These are phyloP conservation scores for Polymixis flavicincta DNA, from an alignment of 2,888 invertebrate genomes.

Conservation along the genomic window DNA sequence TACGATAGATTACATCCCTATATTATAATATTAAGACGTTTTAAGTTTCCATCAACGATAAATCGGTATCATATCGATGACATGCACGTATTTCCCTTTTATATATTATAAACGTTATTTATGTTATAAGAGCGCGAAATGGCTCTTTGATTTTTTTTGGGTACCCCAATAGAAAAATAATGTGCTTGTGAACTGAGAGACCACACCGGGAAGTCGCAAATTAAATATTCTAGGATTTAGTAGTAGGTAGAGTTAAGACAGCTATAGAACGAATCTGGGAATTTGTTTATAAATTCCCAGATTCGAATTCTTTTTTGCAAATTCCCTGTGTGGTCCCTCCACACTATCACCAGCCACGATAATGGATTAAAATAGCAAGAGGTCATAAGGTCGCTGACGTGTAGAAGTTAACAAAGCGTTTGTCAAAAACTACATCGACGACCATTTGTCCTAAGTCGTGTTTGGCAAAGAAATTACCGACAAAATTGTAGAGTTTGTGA, in stretches of 20 bases:
- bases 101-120: too few relatives aligned
- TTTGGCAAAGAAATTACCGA: constrained; percentile 1
- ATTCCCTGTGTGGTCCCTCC: too few relatives aligned
- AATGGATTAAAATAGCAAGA: constrained; percentile 1
- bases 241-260: too few relatives aligned
- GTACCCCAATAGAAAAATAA: neutral
- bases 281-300: too few relatives aligned
- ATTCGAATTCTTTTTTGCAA: too few relatives aligned
- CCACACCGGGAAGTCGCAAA: too few relatives aligned
- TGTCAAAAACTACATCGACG: constrained; percentile 18
- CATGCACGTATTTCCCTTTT: neutral
- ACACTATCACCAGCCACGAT: neutral
- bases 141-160: too few relatives aligned
- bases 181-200: too few relatives aligned
- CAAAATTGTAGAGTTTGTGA: constrained; percentile 9
- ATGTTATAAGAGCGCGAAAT: neutral
- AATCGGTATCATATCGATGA: too few relatives aligned
- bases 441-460: constrained; percentile 5
- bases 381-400: constrained; percentile 10
- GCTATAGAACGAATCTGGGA: too few relatives aligned
- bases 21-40: neutral
- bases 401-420: constrained; percentile 28
- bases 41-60: neutral
- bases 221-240: too few relatives aligned
- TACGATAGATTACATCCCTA: neutral